Evolutionary conservation across 2,797 vertebrate species (phyloP).

Genomic region (Brachyalestes nurse): DNA sequence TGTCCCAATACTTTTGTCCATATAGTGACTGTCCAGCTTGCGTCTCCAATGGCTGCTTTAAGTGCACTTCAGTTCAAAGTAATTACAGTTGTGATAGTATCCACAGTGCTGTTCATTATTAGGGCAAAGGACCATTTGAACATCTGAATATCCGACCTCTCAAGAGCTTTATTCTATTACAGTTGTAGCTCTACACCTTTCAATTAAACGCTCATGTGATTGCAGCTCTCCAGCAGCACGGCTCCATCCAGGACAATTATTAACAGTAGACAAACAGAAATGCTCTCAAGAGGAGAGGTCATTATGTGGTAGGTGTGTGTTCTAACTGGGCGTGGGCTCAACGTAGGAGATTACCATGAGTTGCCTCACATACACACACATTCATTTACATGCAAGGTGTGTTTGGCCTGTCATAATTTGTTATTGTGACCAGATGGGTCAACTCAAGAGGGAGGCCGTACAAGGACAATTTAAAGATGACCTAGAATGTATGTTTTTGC

Average conservation of each 20-base stretch:
- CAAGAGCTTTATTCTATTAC: neutral
- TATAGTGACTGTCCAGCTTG: too few species aligned
- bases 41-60: neutral
- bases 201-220: neutral
- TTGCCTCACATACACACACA: neutral
- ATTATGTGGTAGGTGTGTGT: slow-evolving; percentile 24
- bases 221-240: neutral
- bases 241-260: slow-evolving; percentile 26
- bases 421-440: neutral
- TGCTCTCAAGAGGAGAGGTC: slow-evolving; percentile 9
- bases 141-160: slow-evolving; percentile 13
- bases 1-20: too few species aligned
- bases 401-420: neutral
- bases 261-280: slow-evolving; percentile 39
- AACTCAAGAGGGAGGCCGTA: neutral
- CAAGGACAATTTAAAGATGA: neutral
- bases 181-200: neutral
- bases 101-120: neutral
- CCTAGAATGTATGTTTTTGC: neutral
- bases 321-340: slow-evolving; percentile 24
- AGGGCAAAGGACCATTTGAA: neutral
- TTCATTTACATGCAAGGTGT: neutral
- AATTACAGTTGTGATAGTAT: neutral
- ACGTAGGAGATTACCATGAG: neutral
- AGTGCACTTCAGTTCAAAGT: neutral